These are phyloP conservation scores for Anguilla marmorata DNA, from an alignment of 2,797 vertebrate genomes.

Conservation along the genomic window DNA sequence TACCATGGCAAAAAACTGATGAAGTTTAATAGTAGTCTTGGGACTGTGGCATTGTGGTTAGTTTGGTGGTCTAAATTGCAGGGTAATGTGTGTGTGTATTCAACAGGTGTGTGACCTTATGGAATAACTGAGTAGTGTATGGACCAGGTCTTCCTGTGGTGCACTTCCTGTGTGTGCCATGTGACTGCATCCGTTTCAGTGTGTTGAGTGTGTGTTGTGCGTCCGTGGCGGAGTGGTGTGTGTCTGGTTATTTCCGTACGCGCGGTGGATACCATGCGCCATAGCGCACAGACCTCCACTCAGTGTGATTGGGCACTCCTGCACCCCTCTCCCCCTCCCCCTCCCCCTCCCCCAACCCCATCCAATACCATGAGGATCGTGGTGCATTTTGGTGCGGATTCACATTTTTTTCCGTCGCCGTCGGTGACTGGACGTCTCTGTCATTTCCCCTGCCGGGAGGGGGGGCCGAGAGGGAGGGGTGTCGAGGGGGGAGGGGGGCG, in stretches of 20 bases:
- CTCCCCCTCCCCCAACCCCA: slow-evolving; percentile 2
- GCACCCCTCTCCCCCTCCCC: neutral
- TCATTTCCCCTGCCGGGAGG: neutral
- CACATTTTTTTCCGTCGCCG: slow-evolving; percentile 12
- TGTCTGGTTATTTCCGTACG: neutral
- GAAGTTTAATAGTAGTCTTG: neutral
- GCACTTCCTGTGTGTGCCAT: neutral
- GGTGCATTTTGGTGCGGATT: neutral
- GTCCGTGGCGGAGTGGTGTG: neutral
- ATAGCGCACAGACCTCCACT: slow-evolving; percentile 27
- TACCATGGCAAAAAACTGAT: neutral
- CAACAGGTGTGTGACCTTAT: neutral
- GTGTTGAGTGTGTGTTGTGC: neutral
- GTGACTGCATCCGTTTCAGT: neutral
- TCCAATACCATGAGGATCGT: neutral
- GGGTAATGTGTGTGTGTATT: neutral
- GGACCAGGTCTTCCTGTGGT: neutral
- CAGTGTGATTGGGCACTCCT: slow-evolving; percentile 17
- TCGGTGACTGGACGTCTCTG: slow-evolving; percentile 10
- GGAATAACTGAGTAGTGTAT: neutral
- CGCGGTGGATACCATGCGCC: neutral
- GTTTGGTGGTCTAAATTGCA: neutral
- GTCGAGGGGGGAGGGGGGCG: neutral
- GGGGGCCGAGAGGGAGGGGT: neutral
- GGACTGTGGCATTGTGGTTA: neutral